Evolutionary conservation across 2,113 vertebrate species (phyloP), one percentile per base, ranked within the genome.

Genomic region (Scomber japonicus): DNA sequence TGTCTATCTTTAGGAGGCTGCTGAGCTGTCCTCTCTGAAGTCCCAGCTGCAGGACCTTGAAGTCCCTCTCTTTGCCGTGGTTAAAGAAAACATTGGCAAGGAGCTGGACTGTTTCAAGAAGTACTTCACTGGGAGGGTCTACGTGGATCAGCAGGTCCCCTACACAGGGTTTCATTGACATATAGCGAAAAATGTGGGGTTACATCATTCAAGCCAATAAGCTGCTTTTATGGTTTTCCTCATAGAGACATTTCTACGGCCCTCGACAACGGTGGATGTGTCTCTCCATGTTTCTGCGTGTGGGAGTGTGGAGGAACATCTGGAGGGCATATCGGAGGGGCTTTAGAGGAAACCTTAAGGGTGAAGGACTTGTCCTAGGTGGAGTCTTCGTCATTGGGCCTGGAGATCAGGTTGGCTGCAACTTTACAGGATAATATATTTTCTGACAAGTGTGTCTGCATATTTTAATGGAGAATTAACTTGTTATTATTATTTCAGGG

Each of bases 41-140:
- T 93, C 96, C 72, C 94, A 95, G 92, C 90, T 99, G 61, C 96
- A 96, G 2, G 91, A 95, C 75, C 73, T 97, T 77, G 96, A 96
- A 0, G 84, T 98, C 45, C 95, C 96, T 68, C 95, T 99, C 49
- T 96, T 96, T 68, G 97, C 96, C 0, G 96, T 99, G 78, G 97
- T 99, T 56, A 98, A 99, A 89, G 97, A 98, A 89, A 94, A 96
- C 46, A 62, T 97, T 40, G 92, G 93, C 40, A 93, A 91, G 13
- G 97, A 99, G 94, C 93, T 99, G 72, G 89, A 95, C 61, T 81
- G 95, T 88, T 99, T 99, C 91, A 96, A 96, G 72, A 95, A 92
- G 16, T 97, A 95, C 80, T 99, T 99, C 89, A 93, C 93, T 88
- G 97, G 97, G 85, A 96, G 97, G 40, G 93, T 98, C 84, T 99